phyloP scores from a whole-genome alignment of 2,797 vertebrate genomes.

The Rhincodon typus region DNA sequence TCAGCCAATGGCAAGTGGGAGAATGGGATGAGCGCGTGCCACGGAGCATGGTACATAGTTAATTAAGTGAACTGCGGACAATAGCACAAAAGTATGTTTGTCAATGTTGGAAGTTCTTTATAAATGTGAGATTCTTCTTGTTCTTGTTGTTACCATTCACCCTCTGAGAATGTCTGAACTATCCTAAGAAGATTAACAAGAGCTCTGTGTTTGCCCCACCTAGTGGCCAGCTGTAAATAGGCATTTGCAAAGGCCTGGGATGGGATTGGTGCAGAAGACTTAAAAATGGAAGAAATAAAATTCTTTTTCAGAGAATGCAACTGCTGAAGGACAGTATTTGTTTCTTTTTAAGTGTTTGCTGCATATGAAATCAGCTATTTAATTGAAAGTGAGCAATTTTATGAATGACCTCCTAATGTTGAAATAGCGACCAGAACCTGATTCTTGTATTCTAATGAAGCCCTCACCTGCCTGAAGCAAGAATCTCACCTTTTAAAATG shows the following conservation, averaged over 20 bases:
- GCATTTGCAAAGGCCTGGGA: not conserved
- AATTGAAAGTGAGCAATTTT: not conserved
- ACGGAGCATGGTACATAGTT: no score
- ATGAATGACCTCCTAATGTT: not conserved
- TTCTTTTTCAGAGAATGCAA: not conserved
- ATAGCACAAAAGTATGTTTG: not conserved
- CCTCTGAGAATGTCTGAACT: not conserved
- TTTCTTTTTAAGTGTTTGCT: not conserved
- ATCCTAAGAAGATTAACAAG: not conserved
- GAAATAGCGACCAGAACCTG: not conserved
- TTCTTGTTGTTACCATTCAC: not conserved
- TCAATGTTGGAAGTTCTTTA: not conserved
- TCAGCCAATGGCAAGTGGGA: not conserved
- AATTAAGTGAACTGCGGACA: no score
- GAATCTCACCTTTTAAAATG: not conserved
- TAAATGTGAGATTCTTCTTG: not conserved
- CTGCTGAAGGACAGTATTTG: not conserved
- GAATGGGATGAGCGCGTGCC: not conserved
- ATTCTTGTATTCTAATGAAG: not conserved
- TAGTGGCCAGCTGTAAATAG: not conserved
- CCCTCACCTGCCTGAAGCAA: not conserved
- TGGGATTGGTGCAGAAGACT: not conserved
- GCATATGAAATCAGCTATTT: not conserved
- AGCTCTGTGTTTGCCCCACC: not conserved
- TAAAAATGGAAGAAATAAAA: not conserved